Percentiles rank a stretch among this genome's conserved stretches.
phyloP scores from a whole-genome alignment of 35 echinoderm and acorn worm genomes.

The Heliocidaris erythrogramma region DNA sequence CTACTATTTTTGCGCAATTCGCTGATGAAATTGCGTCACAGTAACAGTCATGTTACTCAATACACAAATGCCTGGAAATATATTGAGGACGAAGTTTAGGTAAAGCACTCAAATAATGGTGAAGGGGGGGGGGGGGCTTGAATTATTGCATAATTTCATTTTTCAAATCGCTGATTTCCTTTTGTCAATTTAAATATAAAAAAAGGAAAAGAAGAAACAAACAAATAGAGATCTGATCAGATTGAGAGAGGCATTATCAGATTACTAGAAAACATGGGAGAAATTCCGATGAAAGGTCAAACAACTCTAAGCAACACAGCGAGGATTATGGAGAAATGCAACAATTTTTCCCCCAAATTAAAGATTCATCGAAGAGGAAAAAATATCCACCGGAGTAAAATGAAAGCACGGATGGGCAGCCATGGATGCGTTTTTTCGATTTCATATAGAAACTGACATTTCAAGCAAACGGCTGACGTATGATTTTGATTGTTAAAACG shows the following conservation, averaged over 20 bases:
- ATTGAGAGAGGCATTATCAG: not conserved
- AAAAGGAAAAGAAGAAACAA: not conserved
- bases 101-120: too few relatives aligned
- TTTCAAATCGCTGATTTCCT: not conserved
- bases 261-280: not conserved
- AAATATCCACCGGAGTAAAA: not conserved
- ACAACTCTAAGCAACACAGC: not conserved
- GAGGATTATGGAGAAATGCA: not conserved
- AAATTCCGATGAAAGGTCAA: not conserved
- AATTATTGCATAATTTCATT: not conserved
- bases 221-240: not conserved
- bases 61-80: too few relatives aligned
- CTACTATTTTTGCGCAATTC: not conserved
- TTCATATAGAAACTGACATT: not conserved
- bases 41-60: too few relatives aligned
- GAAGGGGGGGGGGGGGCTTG: not conserved
- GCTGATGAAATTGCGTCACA: not conserved
- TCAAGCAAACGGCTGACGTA: not conserved
- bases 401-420: not conserved
- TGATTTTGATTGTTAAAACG: not conserved
- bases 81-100: too few relatives aligned
- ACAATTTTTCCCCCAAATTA: not conserved
- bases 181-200: not conserved
- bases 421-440: not conserved
- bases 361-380: not conserved